Conservation (phyloP, 2,888 invertebrate genomes). For the Caenorhabditis afra region DNA sequence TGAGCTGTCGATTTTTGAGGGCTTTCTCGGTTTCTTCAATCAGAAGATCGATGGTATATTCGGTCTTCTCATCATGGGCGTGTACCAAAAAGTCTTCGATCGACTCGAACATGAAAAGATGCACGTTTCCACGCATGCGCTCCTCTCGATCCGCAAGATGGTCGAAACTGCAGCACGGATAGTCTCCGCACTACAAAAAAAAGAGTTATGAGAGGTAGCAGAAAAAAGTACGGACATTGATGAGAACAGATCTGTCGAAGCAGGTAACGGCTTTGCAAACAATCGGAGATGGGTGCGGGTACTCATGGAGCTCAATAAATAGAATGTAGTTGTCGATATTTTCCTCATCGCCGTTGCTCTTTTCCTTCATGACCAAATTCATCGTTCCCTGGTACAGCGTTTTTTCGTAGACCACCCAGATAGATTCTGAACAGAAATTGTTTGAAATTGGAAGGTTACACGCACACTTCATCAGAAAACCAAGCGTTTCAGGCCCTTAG, state of each 20-base stretch:
- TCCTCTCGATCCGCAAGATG: slow-evolving; percentile 2
- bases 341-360: slow-evolving; percentile 8
- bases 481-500: too few species aligned
- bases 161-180: slow-evolving; percentile 5
- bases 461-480: too few species aligned
- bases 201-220: background rate
- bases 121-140: slow-evolving; percentile 7
- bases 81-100: slow-evolving; percentile 10
- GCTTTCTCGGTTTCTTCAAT: background rate
- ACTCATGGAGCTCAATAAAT: slow-evolving; percentile 24
- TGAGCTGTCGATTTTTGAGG: background rate
- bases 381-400: background rate
- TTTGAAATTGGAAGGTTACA: too few species aligned
- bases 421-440: too few species aligned
- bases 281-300: slow-evolving; percentile 2
- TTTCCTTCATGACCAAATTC: background rate
- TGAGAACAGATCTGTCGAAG: background rate
- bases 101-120: slow-evolving; percentile 23
- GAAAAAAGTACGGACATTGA: slow-evolving; percentile 7
- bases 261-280: slow-evolving; percentile 1
- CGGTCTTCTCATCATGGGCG: background rate
- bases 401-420: background rate
- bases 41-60: background rate
- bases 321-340: slow-evolving; percentile 33
- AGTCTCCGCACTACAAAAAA: slow-evolving; percentile 35